Base-by-base conservation (phyloP, 2,888 invertebrate genomes). In the Xanthorhoe spadicearia region DNA sequence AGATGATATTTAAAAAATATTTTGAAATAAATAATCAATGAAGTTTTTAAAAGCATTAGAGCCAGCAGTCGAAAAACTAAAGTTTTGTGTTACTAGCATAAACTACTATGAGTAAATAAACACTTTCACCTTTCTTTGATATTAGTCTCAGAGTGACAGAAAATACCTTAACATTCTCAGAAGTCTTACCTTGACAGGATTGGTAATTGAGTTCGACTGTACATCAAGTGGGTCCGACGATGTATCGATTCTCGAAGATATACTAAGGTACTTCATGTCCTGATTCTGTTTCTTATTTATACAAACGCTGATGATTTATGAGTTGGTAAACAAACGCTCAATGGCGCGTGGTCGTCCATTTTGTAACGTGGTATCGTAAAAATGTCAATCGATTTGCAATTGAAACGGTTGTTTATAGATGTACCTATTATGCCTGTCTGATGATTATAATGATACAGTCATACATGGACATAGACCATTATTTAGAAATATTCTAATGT, bases 271-370 rank as follows among this genome's bases (percentile, higher is more conserved):
- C 50, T 59, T 49, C 64, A 54, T 56, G 58, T 56, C 46, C 17
- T 38, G 60, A 35, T 43, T 53, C 57, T 19, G 38, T 64, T 54
- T 61, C 17, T 8, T 65, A 56, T 60, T 61, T 56, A 66, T 67
- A 68, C 71, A 69, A 68, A 64, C 50, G 35, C 56, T 19, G 43
- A 23, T 52, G 61, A 66, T 71, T 57, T 64, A 66, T 57, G 49
- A 19, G 19, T 28, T 51, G 57, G 57, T 63, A 58, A 60, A 55
- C 38, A 63, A 55, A 49, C 13, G 6, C 43, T 54, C 48, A 15
- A 48, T 15, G 17, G 15, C 51, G 46, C 32, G 43, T 51, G 51
- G n/a, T 51, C 19, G 32, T 35, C 50, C 17, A 38, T 23, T 38
- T 51, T 38, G 50, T 55, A 56, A 55, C 38, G 15, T 38, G 54